phyloP scores from a whole-genome alignment of 2,113 vertebrate genomes.

The Hyaena hyaena region DNA sequence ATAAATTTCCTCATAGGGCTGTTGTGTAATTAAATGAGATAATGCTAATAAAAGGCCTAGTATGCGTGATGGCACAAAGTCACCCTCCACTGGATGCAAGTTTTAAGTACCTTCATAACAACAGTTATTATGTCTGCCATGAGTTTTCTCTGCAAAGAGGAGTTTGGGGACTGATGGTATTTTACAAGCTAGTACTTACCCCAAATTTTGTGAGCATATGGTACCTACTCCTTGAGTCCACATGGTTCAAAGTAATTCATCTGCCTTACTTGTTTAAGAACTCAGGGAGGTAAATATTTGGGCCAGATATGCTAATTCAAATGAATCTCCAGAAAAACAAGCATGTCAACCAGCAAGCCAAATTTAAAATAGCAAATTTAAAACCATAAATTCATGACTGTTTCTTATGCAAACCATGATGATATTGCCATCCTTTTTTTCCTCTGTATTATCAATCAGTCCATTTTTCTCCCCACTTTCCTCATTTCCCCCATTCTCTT shows the following conservation, averaged over 20 bases:
- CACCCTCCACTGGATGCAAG: background rate
- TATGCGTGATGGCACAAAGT: background rate
- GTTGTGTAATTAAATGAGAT: background rate
- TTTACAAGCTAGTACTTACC: slow-evolving; percentile 16
- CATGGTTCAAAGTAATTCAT: slow-evolving; percentile 43
- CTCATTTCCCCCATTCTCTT: slow-evolving; percentile 77
- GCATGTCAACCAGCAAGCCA: slow-evolving; percentile 74
- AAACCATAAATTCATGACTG: slow-evolving; percentile 76
- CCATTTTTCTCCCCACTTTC: slow-evolving; percentile 77
- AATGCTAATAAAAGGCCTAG: slow-evolving; percentile 38
- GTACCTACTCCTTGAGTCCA: background rate
- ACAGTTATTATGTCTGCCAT: background rate
- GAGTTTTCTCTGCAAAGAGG: background rate
- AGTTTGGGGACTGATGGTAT: background rate
- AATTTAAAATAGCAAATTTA: slow-evolving; percentile 83
- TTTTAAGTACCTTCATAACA: slow-evolving; percentile 24
- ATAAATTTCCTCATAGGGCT: background rate
- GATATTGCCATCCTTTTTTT: slow-evolving; percentile 78
- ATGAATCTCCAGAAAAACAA: slow-evolving; percentile 82
- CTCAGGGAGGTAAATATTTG: slow-evolving; percentile 73
- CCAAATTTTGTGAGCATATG: background rate
- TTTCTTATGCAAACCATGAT: slow-evolving; percentile 80
- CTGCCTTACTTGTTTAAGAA: slow-evolving; percentile 60
- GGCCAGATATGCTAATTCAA: slow-evolving; percentile 81
- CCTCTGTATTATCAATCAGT: slow-evolving; percentile 81